A percentile compares a stretch with the other conserved stretches of the same genome.
Evolutionary conservation across 2,113 vertebrate species (phyloP).

Genomic region (Ginglymostoma cirratum): DNA sequence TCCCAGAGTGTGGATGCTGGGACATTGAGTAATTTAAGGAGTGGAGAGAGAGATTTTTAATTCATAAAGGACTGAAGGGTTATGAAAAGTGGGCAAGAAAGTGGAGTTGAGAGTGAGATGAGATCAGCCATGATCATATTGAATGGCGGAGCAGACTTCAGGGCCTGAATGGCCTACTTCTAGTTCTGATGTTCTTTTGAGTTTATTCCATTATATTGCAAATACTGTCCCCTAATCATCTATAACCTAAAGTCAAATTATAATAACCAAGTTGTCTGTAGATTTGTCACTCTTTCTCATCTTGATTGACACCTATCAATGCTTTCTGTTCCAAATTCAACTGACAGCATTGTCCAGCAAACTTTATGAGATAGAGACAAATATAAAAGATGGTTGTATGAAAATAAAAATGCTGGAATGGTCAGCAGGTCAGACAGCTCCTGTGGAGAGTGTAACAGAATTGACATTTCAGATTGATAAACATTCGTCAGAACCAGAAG

Average conservation of each 20-base stretch:
- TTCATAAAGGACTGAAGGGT: background rate
- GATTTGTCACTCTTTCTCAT: background rate
- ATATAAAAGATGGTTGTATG: too few relatives aligned
- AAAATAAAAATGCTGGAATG: too few relatives aligned
- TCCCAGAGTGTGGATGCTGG: background rate
- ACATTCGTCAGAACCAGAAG: too few relatives aligned
- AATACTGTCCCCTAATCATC: background rate
- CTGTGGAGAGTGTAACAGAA: too few relatives aligned
- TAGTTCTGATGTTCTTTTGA: background rate
- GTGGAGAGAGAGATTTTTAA: background rate
- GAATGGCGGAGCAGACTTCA: background rate
- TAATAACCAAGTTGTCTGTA: background rate
- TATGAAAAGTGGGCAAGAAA: background rate
- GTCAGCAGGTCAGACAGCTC: too few relatives aligned
- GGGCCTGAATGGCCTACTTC: too few relatives aligned
- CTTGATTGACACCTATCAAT: background rate
- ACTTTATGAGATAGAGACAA: background rate
- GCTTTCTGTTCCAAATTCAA: background rate
- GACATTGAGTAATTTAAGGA: background rate
- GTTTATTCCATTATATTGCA: background rate
- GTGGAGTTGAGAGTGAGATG: background rate
- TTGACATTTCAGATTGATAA: too few relatives aligned
- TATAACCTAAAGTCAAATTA: background rate
- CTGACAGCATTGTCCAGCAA: background rate
- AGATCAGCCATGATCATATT: background rate